These are phyloP conservation scores for Cataglyphis rosenhaueri DNA, from an alignment of 2,888 invertebrate genomes.

Conservation along the genomic window DNA sequence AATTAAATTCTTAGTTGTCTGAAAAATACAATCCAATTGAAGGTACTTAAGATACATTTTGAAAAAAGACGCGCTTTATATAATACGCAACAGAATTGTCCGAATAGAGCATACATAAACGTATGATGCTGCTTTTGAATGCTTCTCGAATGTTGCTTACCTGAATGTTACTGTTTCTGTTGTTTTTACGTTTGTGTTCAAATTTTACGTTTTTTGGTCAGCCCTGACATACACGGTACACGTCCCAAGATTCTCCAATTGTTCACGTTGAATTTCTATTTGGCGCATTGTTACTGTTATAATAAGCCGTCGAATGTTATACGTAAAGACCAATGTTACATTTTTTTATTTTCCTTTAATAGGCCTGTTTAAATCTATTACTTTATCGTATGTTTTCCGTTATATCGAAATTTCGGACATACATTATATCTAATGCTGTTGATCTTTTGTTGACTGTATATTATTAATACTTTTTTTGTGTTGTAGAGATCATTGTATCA, in stretches of 20 bases:
- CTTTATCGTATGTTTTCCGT: constrained; percentile 30
- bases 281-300: constrained; percentile 44
- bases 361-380: constrained; percentile 25
- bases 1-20: constrained; percentile 2
- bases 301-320: constrained; percentile 31
- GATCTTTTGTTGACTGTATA: constrained; percentile 40
- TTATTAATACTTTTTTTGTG: constrained; percentile 43
- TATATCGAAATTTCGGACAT: not conserved
- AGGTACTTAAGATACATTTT: constrained; percentile 34
- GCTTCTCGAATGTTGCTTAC: constrained; percentile 46
- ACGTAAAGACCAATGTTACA: not conserved
- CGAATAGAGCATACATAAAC: constrained; percentile 23
- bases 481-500: constrained; percentile 24
- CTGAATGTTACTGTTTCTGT: constrained; percentile 48
- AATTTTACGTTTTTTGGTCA: constrained; percentile 33
- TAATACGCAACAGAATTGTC: not conserved
- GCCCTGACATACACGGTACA: not conserved
- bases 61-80: not conserved
- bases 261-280: constrained; percentile 53
- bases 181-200: constrained; percentile 38
- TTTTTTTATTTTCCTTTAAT: constrained; percentile 9
- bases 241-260: constrained; percentile 33
- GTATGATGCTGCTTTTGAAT: constrained; percentile 54
- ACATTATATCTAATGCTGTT: constrained; percentile 33
- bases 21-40: constrained; percentile 19